Evolutionary conservation across 1,140 invertebrate genomes (phyloP), one percentile per base, ranked within the genome.

Genomic region (Psix sp.): DNA sequence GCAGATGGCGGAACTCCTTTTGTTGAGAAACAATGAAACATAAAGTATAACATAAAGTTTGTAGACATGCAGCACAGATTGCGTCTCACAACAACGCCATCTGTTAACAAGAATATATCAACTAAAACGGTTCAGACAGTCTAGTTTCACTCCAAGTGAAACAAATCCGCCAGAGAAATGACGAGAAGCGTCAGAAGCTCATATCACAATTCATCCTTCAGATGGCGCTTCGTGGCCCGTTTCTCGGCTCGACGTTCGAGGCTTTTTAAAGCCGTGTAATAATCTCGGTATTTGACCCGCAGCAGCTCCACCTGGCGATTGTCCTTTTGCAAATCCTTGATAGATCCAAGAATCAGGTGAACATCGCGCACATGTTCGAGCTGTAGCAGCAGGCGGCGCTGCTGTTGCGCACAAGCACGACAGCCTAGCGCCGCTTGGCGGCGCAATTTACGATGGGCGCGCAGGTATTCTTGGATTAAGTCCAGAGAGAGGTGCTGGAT

Each of bases 401-500:
- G 77, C 36, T 67, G 78, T 18, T 77, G 77, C n/a, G 14, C 60
- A 9, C 51, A 48, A 7, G 3, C 49, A 33, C 21, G 74, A n/a
- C 68, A 74, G 17, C 67, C 38, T 4, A 77, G 13, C 11, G 51
- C 20, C 9, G 60, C 17, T 40, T 49, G 71, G 0, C 83, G 77
- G 3, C 56, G 51, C 1, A 84, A 15, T 15, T 74, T 78, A 46
- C 86, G 72, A 26, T 85, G 80, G 20, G 77, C 72, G 5, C 40
- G 68, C 11, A 88, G 42, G 14, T 81, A 45, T 20, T 80, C 76
- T 21, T 85, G 77, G 3, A 87, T 82, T 3, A 84, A 67, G 62
- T 87, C 85, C 39, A 88, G 54, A 39, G 85, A 85, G 15, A 86
- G 52, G 14, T 54, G 76, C 9, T 86, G 79, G 21, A 79, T 83